Evolutionary conservation across 1,140 invertebrate genomes (phyloP).

Genomic region (Penaeus japonicus): DNA sequence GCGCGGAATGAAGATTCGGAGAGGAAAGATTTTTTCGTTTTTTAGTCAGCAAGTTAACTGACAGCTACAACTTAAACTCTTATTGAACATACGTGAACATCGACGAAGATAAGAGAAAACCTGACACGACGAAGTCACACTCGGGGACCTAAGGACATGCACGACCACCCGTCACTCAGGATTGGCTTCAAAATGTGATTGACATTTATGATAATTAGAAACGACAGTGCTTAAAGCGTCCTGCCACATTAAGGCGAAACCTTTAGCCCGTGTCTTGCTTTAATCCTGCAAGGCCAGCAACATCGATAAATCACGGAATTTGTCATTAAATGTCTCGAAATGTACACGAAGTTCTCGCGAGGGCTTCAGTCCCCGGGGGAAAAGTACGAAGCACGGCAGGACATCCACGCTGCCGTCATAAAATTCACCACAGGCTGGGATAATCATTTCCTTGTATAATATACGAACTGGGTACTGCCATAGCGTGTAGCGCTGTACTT

Average conservation of each 20-base stretch:
- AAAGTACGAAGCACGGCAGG: background rate
- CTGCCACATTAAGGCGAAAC: background rate
- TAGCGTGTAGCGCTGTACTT: background rate
- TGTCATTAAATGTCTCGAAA: conserved; percentile 10
- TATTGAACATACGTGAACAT: too few species aligned
- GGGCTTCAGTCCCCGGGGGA: background rate
- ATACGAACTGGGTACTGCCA: background rate
- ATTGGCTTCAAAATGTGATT: background rate
- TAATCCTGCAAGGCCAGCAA: background rate
- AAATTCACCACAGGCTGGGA: background rate
- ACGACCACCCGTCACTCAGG: too few species aligned
- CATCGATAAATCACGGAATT: background rate
- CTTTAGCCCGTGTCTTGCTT: background rate
- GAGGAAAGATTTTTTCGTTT: too few species aligned
- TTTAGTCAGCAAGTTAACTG: too few species aligned
- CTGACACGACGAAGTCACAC: too few species aligned
- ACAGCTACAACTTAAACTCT: too few species aligned
- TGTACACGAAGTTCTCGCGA: background rate
- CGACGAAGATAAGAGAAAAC: too few species aligned
- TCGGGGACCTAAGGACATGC: too few species aligned
- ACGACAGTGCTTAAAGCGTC: background rate
- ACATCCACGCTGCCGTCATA: background rate
- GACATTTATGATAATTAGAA: conserved; percentile 7
- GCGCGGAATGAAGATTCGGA: too few species aligned
- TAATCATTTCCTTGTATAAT: background rate